Base-by-base conservation (phyloP, 2,888 invertebrate genomes). In the Nomada lathburiana region DNA sequence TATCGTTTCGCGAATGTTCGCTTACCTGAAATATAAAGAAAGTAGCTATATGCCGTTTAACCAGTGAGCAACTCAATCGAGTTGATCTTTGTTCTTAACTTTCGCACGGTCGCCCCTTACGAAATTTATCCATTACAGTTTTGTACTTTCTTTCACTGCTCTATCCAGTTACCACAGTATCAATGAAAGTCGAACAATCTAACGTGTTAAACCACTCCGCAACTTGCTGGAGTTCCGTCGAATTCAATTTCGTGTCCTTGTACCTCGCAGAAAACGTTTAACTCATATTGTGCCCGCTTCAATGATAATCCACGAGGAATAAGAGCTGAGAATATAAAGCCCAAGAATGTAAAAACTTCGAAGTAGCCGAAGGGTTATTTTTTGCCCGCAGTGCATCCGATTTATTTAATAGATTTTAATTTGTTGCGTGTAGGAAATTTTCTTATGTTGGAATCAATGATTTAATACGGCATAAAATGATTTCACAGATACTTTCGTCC, bases 61-160 rank as follows among this genome's bases (percentile, higher is more conserved):
- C 47, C 3, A n/a, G 47, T 47, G 16, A 16, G 47, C 16, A 47
- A 47, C 47, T 47, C 47, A 47, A 47, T 47, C 16, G 47, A 13
- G 47, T 47, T 16, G 16, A 47, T 47, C 16, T 47, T 47, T 47
- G 47, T 47, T 47, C 47, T 47, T 47, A 47, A 47, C 47, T 47
- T 57, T 57, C 2, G 26, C 11, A 18, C 11, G 36, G 29, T 60
- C 60, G 18, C 18, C 10, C 36, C 29, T 36, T 36, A 10, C n/a
- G 64, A 26, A 64, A 64, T 23, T 50, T 64, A 50, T n/a, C 42
- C 47, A 26, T 50, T 64, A 18, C 50, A 23, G 20, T 64, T 50
- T 36, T 4, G 29, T n/a, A 36, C 23, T 36, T 36, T 60, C n/a
- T 23, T 29, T 36, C 36, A 47, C 47, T 47, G 47, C 47, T 47